Conservation (phyloP, 1,140 invertebrate genomes). For the Meloidogyne hapla region DNA sequence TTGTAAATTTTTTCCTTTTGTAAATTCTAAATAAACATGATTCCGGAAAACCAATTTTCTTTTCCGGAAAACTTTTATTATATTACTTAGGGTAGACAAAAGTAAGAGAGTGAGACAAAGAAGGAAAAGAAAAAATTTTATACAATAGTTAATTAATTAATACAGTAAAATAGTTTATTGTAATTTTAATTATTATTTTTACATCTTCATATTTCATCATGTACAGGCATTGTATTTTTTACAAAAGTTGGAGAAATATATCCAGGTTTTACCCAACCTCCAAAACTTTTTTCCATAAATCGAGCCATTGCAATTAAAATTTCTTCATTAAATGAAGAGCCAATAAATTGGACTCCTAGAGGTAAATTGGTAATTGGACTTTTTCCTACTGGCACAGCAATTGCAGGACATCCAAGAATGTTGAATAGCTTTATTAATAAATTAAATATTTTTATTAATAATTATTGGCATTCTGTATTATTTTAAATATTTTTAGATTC, state of each 20-base stretch:
- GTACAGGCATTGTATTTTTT: not conserved
- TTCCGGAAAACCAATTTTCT: no score
- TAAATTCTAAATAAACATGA: no score
- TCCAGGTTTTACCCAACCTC: constrained; percentile 71
- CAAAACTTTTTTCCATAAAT: constrained; percentile 78
- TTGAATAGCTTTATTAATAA: constrained; percentile 61
- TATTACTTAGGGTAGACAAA: no score
- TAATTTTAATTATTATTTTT: not conserved
- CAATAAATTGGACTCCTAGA: constrained; percentile 67
- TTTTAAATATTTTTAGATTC: not conserved
- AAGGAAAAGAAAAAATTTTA: no score
- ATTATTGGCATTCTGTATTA: not conserved
- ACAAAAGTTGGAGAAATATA: not conserved
- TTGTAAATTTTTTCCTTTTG: no score
- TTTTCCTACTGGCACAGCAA: constrained; percentile 65
- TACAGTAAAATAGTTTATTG: no score
- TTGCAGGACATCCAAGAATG: constrained; percentile 65
- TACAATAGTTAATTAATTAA: no score
- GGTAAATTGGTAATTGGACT: constrained; percentile 47
- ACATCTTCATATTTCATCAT: not conserved
- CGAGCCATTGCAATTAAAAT: constrained; percentile 64
- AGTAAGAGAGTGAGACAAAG: no score
- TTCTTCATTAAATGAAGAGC: constrained; percentile 18
- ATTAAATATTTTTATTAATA: not conserved
- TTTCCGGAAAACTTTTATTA: no score